Base-by-base conservation (phyloP, 1,140 invertebrate species). In the Scaptomyza hsui region DNA sequence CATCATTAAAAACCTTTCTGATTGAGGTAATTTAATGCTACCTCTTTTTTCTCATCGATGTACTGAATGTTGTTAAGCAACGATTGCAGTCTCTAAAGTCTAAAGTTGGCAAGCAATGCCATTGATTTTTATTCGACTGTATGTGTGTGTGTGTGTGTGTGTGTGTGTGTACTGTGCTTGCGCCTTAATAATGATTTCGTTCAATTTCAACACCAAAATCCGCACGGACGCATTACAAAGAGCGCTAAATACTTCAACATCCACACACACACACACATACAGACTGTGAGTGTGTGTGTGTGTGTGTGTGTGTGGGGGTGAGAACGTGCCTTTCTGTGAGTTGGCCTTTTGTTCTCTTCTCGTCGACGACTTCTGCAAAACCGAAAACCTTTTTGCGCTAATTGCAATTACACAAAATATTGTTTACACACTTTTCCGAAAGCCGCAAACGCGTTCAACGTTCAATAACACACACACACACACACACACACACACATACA, bases 381-480 rank as follows among this genome's bases (percentile, higher is more conserved):
- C 10, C 53, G 18, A 64, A 75, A 69, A 59, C 72, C 41, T 61
- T 79, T 76, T 72, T 49, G 53, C 72, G 60, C 68, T 76, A 80
- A 81, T 81, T 80, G 78, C 78, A 81, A 80, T 81, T 81, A 80
- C 59, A 80, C 59, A 63, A 80, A 81, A 76, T 81, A 81, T 81
- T 80, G 71, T 80, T 81, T 81, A 76, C 69, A 73, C 62, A 77
- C 75, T 78, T 52, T 53, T 53, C 32, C 56, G n/a, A 37, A 56
- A 72, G 51, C 51, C 68, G 56, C 74, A 68, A 29, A n/a, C n/a
- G n/a, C 51, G 52, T 57, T 77, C 68, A 78, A 70, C 61, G 57
- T 52, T 77, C 75, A 78, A 75, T 61, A 65, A 26, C 57, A 47
- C 13, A 39, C 26, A 26, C 37, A 37, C 12, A 4, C 24, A 16